Evolutionary conservation across 2,113 vertebrate genomes (phyloP).

Genomic region (Spheniscus mendiculus): DNA sequence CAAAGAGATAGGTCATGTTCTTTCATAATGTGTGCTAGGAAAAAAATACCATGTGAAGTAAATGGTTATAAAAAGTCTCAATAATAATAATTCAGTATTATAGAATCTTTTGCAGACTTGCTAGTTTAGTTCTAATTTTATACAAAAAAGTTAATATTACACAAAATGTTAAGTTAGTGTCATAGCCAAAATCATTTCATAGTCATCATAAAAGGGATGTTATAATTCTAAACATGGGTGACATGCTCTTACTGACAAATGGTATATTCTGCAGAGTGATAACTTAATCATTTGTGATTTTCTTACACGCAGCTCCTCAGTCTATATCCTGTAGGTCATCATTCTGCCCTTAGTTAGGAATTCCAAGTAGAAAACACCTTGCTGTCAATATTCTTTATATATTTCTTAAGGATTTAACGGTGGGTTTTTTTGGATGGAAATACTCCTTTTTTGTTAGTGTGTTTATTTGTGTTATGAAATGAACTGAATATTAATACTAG

Average conservation of each 20-base stretch:
- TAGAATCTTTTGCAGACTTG: background rate
- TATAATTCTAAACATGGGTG: background rate
- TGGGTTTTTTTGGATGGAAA: background rate
- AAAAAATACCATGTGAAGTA: background rate
- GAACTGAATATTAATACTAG: background rate
- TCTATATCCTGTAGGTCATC: background rate
- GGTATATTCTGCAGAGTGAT: background rate
- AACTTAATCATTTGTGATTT: background rate
- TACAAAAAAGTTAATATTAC: slow-evolving; percentile 36
- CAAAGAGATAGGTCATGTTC: background rate
- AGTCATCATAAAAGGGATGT: background rate
- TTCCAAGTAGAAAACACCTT: background rate
- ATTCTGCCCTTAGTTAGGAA: background rate
- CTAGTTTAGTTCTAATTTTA: slow-evolving; percentile 11
- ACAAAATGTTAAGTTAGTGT: slow-evolving; percentile 36
- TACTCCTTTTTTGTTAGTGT: background rate
- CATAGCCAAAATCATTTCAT: slow-evolving; percentile 7
- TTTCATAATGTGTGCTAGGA: background rate
- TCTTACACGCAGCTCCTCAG: background rate
- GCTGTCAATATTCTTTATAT: background rate
- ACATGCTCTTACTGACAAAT: background rate
- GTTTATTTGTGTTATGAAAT: slow-evolving; percentile 9
- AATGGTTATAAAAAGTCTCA: background rate
- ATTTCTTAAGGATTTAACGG: background rate
- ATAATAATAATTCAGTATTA: background rate